Base-by-base conservation (phyloP, 2,888 invertebrate genomes). In the Phyto melanocephala region DNA sequence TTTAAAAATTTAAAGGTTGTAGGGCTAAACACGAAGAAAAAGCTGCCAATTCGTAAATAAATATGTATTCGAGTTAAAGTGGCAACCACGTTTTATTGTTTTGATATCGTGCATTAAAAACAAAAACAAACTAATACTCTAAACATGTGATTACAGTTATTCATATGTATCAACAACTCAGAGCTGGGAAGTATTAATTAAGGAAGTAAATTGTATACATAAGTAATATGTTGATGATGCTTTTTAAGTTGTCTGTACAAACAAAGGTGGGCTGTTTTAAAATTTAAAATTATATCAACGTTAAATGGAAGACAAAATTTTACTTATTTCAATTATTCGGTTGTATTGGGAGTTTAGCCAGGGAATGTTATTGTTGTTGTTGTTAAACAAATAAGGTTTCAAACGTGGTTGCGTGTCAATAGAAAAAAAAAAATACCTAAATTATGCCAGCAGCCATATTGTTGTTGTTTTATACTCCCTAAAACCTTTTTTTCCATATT, bases 1-100 rank as follows among this genome's bases (percentile, higher is more conserved):
- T 71, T 68, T 65, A 76, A 79, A 28, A 79, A 75, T 52, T 54
- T 60, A 13, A 28, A 40, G 71, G 56, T 62, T 45, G 13, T 47
- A 47, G 67, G 40, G 71, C 65, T 62, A n/a, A 70, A 71, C 10
- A 17, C 10, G 17, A 60, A 67, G 20, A 62, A 47, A 62, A 33
- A 77, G 81, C 81, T 78, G 71, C 75, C 74, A 28, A 62, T 74
- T 75, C 56, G 79, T 37, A 70, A 74, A 5, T 54, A 68, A 62
- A 24, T 50, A 28, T 58, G 47, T 79, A 82, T 79, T 79, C 82
- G 79, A 82, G 75, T 37, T 58, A 54, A 37, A 11, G 33, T 40
- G 58, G 22, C 67, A 82, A 82, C 74, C 82, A 76, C 75, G 54
- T 56, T 56, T 68, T 37, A 35, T 45, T n/a, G 13, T 24, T 8